phyloP scores from a whole-genome alignment of 2,888 invertebrate genomes.

The Spisula solida region DNA sequence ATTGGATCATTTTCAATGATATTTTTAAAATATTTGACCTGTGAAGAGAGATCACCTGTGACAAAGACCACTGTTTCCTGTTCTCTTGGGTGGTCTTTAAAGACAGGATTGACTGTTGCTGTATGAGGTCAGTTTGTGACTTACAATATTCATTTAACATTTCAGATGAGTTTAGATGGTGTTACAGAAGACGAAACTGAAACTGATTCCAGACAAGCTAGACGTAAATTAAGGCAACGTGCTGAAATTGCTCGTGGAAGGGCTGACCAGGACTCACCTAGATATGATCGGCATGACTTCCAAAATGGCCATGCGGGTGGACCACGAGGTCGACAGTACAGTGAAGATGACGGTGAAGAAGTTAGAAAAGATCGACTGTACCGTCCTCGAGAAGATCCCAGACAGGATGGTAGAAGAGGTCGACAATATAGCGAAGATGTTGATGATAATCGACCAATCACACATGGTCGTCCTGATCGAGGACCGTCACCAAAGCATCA shows the following conservation, averaged over 20 bases:
- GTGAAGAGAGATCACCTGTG: no score
- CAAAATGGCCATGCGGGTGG: constrained; percentile 64
- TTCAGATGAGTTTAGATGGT: constrained; percentile 65
- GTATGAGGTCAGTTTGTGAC: no score
- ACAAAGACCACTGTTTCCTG: no score
- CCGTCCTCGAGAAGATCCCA: constrained; percentile 51
- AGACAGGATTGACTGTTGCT: no score
- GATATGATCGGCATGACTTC: constrained; percentile 59
- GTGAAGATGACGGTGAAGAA: constrained; percentile 36
- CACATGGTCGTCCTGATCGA: constrained; percentile 32
- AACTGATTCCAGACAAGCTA: constrained; percentile 59
- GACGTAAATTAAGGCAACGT: constrained; percentile 54
- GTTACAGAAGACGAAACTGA: constrained; percentile 68
- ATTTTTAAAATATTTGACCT: no score
- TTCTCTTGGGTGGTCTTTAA: no score
- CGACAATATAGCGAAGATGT: constrained; percentile 61
- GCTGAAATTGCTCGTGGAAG: constrained; percentile 68
- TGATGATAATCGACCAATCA: constrained; percentile 62
- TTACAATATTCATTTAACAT: neutral
- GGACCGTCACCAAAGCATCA: constrained; percentile 33
- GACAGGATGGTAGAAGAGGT: constrained; percentile 30
- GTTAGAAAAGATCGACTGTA: constrained; percentile 52
- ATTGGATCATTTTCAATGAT: no score
- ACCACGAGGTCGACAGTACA: constrained; percentile 42
- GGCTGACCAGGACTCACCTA: constrained; percentile 53